Evolutionary conservation across 1,140 invertebrate species (phyloP), one percentile per base, ranked within the genome.

Genomic region (Bacillus rossius): DNA sequence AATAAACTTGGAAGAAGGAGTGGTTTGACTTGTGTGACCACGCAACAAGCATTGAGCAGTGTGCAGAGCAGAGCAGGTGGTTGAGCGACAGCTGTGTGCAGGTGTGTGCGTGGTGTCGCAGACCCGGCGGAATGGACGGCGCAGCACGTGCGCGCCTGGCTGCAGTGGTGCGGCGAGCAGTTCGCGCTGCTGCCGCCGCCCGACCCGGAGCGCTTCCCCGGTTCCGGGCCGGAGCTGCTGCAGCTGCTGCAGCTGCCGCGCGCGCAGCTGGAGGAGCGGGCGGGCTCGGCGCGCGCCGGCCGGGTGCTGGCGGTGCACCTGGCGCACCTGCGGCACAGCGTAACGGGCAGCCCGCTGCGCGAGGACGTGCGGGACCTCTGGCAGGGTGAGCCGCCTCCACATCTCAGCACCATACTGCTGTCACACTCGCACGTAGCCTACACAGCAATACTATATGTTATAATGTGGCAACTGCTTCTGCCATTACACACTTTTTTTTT

Each of bases 81-180:
- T n/a, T n/a, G n/a, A n/a, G n/a, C n/a, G n/a, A n/a, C n/a, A n/a
- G n/a, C n/a, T n/a, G n/a, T n/a, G n/a, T n/a, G n/a, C n/a, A 5
- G 19, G 19, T 50, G 13, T 50, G 26, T 17, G 8, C 14, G 13
- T 19, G 2, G 5, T 50, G 48, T 19, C 23, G 23, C 67, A 78
- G 85, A 88, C 79, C 84, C 85, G 20, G 73, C 76, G 23, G 77
- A 80, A 64, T 87, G 86, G 85, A 79, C 73, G 37, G 64, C 71
- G 1, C 71, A 69, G 22, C 81, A 88, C 65, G 81, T 88, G 38
- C 69, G 69, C 41, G 77, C 80, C 19, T 88, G 86, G 86, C 68
- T 88, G 20, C 73, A 73, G 17, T 88, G 85, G 85, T 78, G 81
- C 51, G 75, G 75, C 7, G 74, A 75, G 20, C 79, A 81, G 60